Base-by-base conservation (phyloP, 2,113 vertebrate genomes). In the Pseudorasbora parva region DNA sequence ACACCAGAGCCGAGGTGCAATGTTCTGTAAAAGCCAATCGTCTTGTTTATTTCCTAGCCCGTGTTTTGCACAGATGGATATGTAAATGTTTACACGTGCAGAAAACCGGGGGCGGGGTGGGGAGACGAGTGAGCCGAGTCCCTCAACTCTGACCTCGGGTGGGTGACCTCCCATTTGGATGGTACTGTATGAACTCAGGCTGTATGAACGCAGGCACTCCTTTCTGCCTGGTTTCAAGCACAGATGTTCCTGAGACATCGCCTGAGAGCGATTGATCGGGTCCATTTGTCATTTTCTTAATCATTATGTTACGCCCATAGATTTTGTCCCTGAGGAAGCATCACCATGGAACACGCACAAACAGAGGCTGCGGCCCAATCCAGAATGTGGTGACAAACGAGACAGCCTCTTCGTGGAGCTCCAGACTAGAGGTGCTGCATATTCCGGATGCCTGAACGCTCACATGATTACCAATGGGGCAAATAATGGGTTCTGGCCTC, bases 61-160 rank as follows among this genome's bases (percentile, higher is more conserved):
- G 56, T 84, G 81, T 88, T 91, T 86, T 86, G 77, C 81, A 86
- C 81, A 81, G 84, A 85, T 37, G 74, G 73, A 84, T 84, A 87
- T 88, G 85, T 89, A 88, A 89, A 90, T 88, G 88, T 90, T 91
- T 89, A 88, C 21, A 27, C n/a, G 7, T 86, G 73, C 51, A 47
- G 43, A 19, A 57, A 19, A 76, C 57, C n/a, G 76, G 27, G 51
- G 78, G 71, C n/a, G n/a, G 79, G 78, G 23, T 74, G 72, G 56
- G 45, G 43, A 60, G 57, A 41, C 57, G 41, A 69, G 37, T 62
- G 69, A 41, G n/a, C 69, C 54, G 76, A 68, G 37, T 56, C 60
- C 51, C 25, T 59, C 60, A 82, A 77, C 83, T 83, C 71, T 27
- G 57, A 81, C 76, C 60, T 82, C 14, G 68, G 51, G 21, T 27